Evolutionary conservation across 64 coral and sea anemone species (phyloP), one percentile per base, ranked within the genome.

Genomic region (Orbicella faveolata): DNA sequence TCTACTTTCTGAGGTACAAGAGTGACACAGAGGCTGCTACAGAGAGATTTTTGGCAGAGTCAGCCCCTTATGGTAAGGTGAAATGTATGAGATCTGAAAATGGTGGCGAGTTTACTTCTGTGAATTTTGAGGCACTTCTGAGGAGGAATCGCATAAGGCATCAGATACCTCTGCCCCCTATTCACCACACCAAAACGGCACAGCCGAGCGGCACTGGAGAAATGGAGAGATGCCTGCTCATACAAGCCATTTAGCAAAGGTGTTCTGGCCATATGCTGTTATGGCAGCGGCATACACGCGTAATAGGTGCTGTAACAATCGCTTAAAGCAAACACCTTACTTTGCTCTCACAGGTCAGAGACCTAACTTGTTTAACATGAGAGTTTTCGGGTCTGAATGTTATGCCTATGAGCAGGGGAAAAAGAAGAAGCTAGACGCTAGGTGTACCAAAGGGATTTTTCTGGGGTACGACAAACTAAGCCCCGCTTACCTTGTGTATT

Each of bases 221-320:
- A 30, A 30, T 30, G 30, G 30, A 30, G 30, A 30, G 30, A 30
- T 30, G 30, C 30, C 30, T 30, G 30, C 30, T 30, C 11, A 19
- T 75, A 16, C 1, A 90, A 23, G 16, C 65, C 36, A 73, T 53
- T 67, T 83, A 9, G 5, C 25, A 12, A 84, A 83, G 52, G 18
- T 33, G 18, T 34, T 90, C 14, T 90, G 89, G 89, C 63, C 89
- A 51, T 83, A 90, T 84, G 89, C 78, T 48, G 79, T 90, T 78
- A 78, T 76, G 30, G 52, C 87, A 14, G 87, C 75, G 0, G 57
- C 34, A 37, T 89, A 78, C 75, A 79, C 25, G 30, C 30, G 52
- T 1, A 89, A 79, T 79, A 18, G 73, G 44, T 61, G 87, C 75
- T 78, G 54, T 79, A 35, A 78, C 11, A 77, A 63, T 23, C 53